Conservation (phyloP, 2,113 vertebrate genomes). For the Ifrita kowaldi region DNA sequence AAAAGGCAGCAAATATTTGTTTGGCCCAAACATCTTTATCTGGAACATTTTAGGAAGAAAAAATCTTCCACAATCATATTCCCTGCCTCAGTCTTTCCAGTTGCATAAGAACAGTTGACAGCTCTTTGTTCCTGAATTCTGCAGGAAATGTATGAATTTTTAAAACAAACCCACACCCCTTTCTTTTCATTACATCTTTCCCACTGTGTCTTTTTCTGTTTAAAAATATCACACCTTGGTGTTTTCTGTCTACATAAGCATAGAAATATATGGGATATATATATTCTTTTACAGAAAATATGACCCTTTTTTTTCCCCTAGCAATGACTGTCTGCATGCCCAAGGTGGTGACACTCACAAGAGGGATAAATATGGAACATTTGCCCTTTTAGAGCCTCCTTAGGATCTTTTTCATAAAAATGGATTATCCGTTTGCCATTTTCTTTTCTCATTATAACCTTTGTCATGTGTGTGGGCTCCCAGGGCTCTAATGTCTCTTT, state of each 20-base stretch:
- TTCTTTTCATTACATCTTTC: background rate
- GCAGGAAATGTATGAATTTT: background rate
- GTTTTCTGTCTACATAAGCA: background rate
- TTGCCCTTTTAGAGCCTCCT: background rate
- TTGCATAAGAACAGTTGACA: background rate
- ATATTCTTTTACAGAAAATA: background rate
- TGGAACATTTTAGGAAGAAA: background rate
- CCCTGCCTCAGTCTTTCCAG: background rate
- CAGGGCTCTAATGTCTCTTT: conserved; percentile 26
- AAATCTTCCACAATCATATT: background rate
- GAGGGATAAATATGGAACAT: conserved; percentile 3
- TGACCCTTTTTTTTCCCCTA: background rate
- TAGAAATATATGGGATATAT: background rate
- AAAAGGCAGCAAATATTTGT: background rate
- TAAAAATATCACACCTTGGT: background rate
- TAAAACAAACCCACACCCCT: background rate
- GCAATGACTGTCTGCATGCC: background rate
- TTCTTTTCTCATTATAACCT: conserved; percentile 46
- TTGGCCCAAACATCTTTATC: background rate
- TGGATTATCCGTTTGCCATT: conserved; percentile 19
- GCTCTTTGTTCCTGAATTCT: background rate
- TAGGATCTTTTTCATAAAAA: conserved; percentile 29
- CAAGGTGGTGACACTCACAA: background rate
- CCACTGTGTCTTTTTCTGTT: background rate
- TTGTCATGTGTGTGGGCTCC: conserved; percentile 13